Base-by-base conservation (phyloP, 2,888 invertebrate species). In the Germaria angustata region DNA sequence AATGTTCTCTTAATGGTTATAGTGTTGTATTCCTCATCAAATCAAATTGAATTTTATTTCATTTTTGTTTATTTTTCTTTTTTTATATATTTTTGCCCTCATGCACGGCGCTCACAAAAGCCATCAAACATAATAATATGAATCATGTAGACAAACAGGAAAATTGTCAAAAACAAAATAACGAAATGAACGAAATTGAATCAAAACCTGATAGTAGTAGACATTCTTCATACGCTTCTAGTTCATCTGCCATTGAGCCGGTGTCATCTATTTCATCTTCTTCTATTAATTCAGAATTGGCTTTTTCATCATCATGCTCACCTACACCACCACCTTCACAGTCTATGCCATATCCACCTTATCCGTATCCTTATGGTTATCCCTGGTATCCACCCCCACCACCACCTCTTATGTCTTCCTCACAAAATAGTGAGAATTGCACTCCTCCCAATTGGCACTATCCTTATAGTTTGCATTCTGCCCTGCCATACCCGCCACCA, bases 61-160 rank as follows among this genome's bases (percentile, higher is more conserved):
- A 65, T 85, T 84, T 86, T 85, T 84, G 80, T 82, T 65, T 85
- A 66, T 84, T 76, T 84, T 76, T 76, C 63, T 59, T 32, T 76
- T 84, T 76, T 76, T 57, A 55, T 32, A 53, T 59, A 51, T 77
- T 61, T 55, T 73, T 73, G 46, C 46, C 69, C 59, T 51, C 15
- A 72, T 61, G 61, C 80, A 76, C 66, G 72, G 61, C 39, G 72
- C 66, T 61, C 57, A 77, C 49, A 77, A 66, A 61, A 72, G 3
- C 3, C 41, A 68, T 44, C 15, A 69, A 72, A 76, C n/a, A 76
- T 59, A 65, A 53, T 28, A 49, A 28, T 32, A 28, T 13, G 34
- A 39, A 59, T 46, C 59, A 88, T 89, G 86, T 89, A 90, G 89
- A 89, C 89, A 90, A 91, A 88, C 88, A 89, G 89, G 90, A 90